Conservation (phyloP, 2,113 vertebrate genomes). For the Vicugna pacos region DNA sequence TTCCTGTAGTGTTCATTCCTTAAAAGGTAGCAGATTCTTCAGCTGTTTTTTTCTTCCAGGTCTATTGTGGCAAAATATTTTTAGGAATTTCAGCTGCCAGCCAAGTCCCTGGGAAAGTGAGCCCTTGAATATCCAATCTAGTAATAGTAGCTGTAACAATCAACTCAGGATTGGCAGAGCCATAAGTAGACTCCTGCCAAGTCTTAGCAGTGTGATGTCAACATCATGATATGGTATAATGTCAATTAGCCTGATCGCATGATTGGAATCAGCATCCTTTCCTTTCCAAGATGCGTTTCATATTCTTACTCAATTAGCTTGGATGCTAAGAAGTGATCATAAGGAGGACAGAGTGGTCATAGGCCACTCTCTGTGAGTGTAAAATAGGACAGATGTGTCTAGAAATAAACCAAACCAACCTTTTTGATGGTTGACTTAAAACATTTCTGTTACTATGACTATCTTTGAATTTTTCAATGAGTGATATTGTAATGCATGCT, state of each 20-base stretch:
- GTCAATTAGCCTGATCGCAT: background rate
- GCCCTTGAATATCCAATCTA: background rate
- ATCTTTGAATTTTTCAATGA: background rate
- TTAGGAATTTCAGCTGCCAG: background rate
- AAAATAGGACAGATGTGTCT: background rate
- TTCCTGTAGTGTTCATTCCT: constrained; percentile 48
- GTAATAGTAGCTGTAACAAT: background rate
- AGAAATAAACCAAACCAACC: background rate
- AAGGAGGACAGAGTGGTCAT: background rate
- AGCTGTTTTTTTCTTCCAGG: background rate
- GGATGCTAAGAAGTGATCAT: background rate
- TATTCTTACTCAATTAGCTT: background rate
- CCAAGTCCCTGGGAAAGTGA: background rate
- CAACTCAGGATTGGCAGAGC: background rate
- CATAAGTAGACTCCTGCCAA: background rate
- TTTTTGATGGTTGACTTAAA: background rate
- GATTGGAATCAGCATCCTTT: background rate
- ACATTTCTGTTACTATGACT: background rate
- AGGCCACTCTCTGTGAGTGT: background rate
- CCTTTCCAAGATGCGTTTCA: background rate
- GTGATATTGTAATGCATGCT: background rate
- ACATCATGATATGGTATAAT: background rate
- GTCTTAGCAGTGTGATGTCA: background rate
- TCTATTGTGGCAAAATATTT: background rate
- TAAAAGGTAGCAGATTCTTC: constrained; percentile 24